phyloP scores from a whole-genome alignment of 2,113 vertebrate genomes.

The Pluvianellus socialis region DNA sequence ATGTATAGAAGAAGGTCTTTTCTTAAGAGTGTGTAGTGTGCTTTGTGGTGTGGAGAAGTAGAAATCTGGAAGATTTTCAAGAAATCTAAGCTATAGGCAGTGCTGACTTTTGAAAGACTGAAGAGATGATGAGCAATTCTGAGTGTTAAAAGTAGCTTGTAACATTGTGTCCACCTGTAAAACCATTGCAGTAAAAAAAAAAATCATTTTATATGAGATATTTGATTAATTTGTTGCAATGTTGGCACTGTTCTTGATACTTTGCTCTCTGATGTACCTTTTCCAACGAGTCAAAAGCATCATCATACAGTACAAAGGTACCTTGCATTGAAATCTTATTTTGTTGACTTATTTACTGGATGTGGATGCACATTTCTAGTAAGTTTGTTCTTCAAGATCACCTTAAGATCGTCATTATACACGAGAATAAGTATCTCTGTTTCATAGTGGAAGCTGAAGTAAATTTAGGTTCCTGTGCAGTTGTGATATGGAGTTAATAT shows the following conservation, averaged over 20 bases:
- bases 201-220: background rate
- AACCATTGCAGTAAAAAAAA: background rate
- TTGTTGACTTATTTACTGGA: background rate
- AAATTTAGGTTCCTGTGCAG: background rate
- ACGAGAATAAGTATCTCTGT: background rate
- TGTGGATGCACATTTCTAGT: background rate
- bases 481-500: background rate
- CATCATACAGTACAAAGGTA: background rate
- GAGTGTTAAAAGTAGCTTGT: background rate
- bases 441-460: background rate
- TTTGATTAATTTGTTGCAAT: background rate
- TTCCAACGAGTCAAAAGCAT: background rate
- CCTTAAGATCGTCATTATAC: background rate
- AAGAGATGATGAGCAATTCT: background rate
- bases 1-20: fast-evolving
- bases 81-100: background rate
- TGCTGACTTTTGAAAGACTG: background rate
- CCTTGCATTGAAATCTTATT: background rate
- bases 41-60: background rate
- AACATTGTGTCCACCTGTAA: background rate
- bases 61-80: background rate
- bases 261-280: background rate
- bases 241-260: background rate
- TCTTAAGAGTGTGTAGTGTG: background rate
- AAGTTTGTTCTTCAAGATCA: background rate